These are phyloP conservation scores for Butorides virescens DNA, from an alignment of 2,113 vertebrate genomes.

Conservation along the genomic window DNA sequence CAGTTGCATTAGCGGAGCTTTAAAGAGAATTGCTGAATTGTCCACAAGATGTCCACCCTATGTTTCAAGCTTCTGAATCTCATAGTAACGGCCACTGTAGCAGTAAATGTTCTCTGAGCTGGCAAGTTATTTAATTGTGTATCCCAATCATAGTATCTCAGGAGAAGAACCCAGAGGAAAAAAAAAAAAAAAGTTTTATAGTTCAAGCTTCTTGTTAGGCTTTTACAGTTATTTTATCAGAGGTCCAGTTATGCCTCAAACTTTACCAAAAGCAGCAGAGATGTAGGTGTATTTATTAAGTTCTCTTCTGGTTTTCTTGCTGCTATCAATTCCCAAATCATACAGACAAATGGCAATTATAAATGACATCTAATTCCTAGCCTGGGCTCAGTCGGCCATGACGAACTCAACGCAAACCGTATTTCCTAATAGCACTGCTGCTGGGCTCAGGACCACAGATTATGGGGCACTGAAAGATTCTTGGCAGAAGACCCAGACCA, in stretches of 20 bases:
- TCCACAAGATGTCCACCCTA: conserved; percentile 28
- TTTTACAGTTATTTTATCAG: not conserved
- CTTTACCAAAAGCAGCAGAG: not conserved
- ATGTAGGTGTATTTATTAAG: not conserved
- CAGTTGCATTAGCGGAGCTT: not conserved
- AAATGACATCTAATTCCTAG: conserved; percentile 38
- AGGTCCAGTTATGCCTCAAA: not conserved
- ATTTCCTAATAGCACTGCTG: not conserved
- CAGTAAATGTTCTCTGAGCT: not conserved
- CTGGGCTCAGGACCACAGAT: not conserved
- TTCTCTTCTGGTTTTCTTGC: not conserved
- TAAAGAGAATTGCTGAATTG: conserved; percentile 8
- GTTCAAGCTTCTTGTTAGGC: not conserved
- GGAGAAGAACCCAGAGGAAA: not conserved
- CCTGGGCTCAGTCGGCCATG: conserved; percentile 9
- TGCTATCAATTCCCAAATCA: conserved; percentile 36
- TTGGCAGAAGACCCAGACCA: not conserved
- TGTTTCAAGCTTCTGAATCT: not conserved
- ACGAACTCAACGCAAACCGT: not conserved
- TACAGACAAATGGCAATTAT: conserved; percentile 49
- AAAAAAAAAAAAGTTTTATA: not conserved
- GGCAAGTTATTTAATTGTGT: not conserved
- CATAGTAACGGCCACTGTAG: not conserved
- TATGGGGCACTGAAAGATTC: conserved; percentile 12
- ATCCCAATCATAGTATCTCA: not conserved